Base-by-base conservation (phyloP, 2,888 invertebrate genomes). In the Pantelozetes paolii region DNA sequence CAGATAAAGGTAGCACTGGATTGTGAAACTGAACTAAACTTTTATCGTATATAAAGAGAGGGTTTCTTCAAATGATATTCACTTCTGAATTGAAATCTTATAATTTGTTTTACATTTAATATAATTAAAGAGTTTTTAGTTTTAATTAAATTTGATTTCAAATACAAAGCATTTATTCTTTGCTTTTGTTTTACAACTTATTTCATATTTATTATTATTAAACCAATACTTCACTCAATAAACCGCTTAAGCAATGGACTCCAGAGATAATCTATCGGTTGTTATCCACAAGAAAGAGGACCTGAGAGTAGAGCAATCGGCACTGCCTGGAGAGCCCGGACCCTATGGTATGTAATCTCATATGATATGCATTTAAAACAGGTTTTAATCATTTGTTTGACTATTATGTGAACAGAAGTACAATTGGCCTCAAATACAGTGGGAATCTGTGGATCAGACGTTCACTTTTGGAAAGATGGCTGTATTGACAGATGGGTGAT, bases 401-500 rank as follows among this genome's bases (percentile, higher is more conserved):
- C 18, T 23, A 13, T 2, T 32, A 50, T 57, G 15, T 30, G 28
- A 57, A 36, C 62, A 69, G 69, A 69, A 69, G 69, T 69, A 28
- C 69, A 69, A 18, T 69, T 69, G 69, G 69, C 69, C 1, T 69
- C 69, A 42, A 20, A 69, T 69, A 69, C 69, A 28, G 94, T 97
- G 64, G 97, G 97, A n/a, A 97, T 98, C 80, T 98, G 97, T 82
- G 97, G 97, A 0, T 86, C 86, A 26, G 97, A 98, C 83, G 92
- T 98, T 6, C 95, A 95, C 83, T 97, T 96, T 84, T 87, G 92
- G 84, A 88, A 88, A 45, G 84, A 88, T 77, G 97, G 96, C 13
- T 82, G 86, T 23, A 95, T 95, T 81, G 96, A 93, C 0, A 88
- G 90, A 81, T 96, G 95, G 81, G 84, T 94, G 40, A 86, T 97